These are phyloP conservation scores for Sylvietta virens DNA, from an alignment of 2,113 vertebrate species.

Conservation along the genomic window DNA sequence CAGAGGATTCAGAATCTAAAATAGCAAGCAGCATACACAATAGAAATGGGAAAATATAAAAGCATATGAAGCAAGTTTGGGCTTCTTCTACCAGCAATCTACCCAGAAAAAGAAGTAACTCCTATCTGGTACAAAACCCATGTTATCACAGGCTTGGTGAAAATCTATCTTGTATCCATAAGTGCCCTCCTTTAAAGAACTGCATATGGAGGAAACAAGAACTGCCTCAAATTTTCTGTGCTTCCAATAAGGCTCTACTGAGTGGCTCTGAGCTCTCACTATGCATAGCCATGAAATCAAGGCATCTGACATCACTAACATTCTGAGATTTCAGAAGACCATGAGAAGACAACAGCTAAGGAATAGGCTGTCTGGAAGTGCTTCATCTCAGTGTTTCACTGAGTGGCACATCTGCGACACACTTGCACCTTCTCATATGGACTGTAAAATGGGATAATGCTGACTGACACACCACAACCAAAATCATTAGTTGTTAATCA, in stretches of 20 bases:
- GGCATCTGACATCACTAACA: not conserved
- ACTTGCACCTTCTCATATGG: not conserved
- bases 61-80: not conserved
- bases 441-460: not conserved
- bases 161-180: not conserved
- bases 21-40: not conserved
- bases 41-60: not conserved
- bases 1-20: not conserved
- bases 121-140: not conserved
- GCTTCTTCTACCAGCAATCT: not conserved
- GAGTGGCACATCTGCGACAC: not conserved
- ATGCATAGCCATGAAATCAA: not conserved
- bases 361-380: not conserved
- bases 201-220: not conserved
- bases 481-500: not conserved
- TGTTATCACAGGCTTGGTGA: not conserved
- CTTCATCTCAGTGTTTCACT: not conserved
- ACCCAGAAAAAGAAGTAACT: not conserved
- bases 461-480: not conserved
- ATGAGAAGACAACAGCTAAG: not conserved
- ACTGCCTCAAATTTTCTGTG: not conserved
- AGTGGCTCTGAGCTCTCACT: not conserved
- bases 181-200: not conserved
- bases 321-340: not conserved
- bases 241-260: not conserved